These are phyloP conservation scores for Cyclina sinensis DNA, from an alignment of 1,140 invertebrate genomes.

Conservation along the genomic window DNA sequence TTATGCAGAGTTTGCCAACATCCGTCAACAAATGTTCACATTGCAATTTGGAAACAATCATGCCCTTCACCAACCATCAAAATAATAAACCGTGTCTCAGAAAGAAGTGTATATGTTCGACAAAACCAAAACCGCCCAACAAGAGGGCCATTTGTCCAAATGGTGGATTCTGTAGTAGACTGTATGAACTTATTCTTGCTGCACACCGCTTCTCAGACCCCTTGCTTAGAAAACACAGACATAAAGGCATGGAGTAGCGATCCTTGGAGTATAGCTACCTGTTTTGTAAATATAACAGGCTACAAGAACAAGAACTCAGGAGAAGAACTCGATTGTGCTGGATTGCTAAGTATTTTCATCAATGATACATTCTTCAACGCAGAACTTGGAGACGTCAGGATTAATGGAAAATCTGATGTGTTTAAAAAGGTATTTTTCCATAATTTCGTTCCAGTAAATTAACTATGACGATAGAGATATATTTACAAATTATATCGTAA, in stretches of 20 bases:
- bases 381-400: background rate
- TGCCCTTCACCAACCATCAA: too few species aligned
- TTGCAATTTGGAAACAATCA: too few species aligned
- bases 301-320: background rate
- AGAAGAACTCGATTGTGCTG: background rate
- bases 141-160: too few species aligned
- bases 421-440: background rate
- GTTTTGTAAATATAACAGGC: background rate
- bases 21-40: too few species aligned
- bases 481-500: too few species aligned
- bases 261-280: slow-evolving; percentile 3
- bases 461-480: too few species aligned
- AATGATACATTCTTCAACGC: background rate
- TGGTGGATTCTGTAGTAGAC: too few species aligned
- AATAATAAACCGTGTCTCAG: too few species aligned
- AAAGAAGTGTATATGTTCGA: too few species aligned
- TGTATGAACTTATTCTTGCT: background rate
- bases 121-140: too few species aligned
- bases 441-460: too few species aligned
- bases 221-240: background rate
- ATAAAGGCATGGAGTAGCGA: background rate
- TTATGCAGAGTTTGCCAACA: too few species aligned
- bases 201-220: background rate
- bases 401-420: background rate
- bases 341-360: background rate